Conservation (phyloP, 2,888 invertebrate genomes). For the Scaptomyza flava region DNA sequence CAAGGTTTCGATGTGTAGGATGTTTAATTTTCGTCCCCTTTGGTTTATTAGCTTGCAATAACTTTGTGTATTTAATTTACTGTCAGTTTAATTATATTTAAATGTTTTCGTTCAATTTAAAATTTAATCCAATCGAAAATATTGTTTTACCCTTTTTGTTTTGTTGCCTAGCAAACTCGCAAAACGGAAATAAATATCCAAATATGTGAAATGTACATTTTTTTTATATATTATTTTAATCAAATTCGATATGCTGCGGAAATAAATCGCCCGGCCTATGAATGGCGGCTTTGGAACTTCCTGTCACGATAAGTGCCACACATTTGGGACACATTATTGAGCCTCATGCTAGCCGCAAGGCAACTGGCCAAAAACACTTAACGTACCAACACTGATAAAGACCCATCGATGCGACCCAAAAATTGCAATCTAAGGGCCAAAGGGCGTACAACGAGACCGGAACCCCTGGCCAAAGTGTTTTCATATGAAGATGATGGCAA, state of each 20-base stretch:
- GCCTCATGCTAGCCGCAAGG: slow-evolving; percentile 22
- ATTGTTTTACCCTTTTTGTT: too few species aligned
- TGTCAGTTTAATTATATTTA: too few species aligned
- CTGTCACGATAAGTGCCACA: slow-evolving; percentile 43
- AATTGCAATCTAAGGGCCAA: slow-evolving; percentile 28
- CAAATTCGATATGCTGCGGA: slow-evolving; percentile 47
- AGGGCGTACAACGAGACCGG: background rate
- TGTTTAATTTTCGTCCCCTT: background rate
- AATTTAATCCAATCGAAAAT: too few species aligned
- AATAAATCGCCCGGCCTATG: slow-evolving; percentile 44
- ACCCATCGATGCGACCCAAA: slow-evolving; percentile 9
- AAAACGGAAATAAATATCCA: too few species aligned
- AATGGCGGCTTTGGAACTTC: slow-evolving; percentile 40
- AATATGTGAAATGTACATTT: too few species aligned
- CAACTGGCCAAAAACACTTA: slow-evolving; percentile 24
- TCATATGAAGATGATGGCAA: slow-evolving; percentile 49
- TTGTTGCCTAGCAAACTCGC: too few species aligned
- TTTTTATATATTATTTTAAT: slow-evolving; percentile 13
- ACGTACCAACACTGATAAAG: background rate
- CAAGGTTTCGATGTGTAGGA: background rate
- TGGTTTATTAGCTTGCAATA: slow-evolving; percentile 17
- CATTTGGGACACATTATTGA: slow-evolving; percentile 18
- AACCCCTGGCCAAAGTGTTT: slow-evolving; percentile 46
- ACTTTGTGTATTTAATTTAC: background rate
- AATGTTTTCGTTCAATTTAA: too few species aligned